phyloP scores from a whole-genome alignment of 2,888 invertebrate species.

The Dynastes grantii region DNA sequence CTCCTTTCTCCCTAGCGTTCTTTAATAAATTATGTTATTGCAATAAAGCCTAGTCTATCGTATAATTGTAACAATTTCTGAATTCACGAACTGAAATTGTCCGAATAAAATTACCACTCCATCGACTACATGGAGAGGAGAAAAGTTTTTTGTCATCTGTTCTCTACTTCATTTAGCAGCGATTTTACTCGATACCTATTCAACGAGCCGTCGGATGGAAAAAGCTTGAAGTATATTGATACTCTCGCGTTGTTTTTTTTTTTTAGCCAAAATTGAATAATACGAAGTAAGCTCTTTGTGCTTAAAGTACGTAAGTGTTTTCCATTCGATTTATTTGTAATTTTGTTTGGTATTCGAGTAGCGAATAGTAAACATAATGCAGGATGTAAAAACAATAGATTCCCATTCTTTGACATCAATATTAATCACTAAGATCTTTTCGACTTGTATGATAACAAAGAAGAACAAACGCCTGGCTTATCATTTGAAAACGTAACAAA shows the following conservation, averaged over 20 bases:
- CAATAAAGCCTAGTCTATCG: conserved; percentile 64
- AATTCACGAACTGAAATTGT: conserved; percentile 56
- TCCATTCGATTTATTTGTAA: no score
- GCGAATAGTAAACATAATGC: neutral
- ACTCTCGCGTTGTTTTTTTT: conserved; percentile 10
- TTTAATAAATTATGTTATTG: conserved; percentile 64
- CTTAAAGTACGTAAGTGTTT: neutral
- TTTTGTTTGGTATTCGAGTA: neutral
- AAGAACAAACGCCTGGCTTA: conserved; percentile 37
- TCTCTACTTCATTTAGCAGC: conserved; percentile 42
- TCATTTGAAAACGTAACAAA: conserved; percentile 53
- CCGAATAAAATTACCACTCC: conserved; percentile 51
- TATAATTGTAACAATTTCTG: conserved; percentile 64
- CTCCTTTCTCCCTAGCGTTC: conserved; percentile 44
- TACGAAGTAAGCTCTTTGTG: neutral
- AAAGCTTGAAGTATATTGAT: conserved; percentile 4
- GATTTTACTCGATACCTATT: conserved; percentile 31
- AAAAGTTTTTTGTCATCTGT: conserved; percentile 38
- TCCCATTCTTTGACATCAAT: neutral
- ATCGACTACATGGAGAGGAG: conserved; percentile 6
- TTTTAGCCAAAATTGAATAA: neutral
- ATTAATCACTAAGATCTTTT: neutral
- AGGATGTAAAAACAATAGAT: neutral
- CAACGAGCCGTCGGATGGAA: neutral
- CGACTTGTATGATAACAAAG: neutral